Evolutionary conservation across 2,113 vertebrate species (phyloP), one percentile per base, ranked within the genome.

Genomic region (Sisor rabdophorus): DNA sequence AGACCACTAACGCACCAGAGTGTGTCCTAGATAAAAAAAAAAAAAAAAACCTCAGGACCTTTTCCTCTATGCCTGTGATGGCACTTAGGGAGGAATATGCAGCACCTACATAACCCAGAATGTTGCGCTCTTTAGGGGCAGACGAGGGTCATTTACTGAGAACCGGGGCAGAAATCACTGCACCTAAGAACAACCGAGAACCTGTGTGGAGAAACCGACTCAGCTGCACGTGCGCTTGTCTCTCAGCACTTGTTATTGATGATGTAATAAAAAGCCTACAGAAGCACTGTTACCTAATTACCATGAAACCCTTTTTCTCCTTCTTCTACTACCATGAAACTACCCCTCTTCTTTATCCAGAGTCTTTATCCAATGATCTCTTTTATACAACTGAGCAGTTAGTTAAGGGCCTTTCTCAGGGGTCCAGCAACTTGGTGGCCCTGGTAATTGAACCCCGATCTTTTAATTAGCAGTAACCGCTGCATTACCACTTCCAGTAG

Each of bases 21-120:
- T 22, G 20, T 71, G 68, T 71, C 68, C 68, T 52, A 71, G 68
- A 71, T 54, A 71, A 6, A 44, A 44, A 44, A 44, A 10, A 71
- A n/a, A 36, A 44, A 44, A 44, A 10, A 71, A 71, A 71, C 68
- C 50, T 55, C 68, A 24, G 52, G 68, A 50, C 52, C 52, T 71
- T 71, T 55, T 36, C 10, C 68, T 55, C 26, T 36, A 32, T 71
- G 68, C 68, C 32, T 28, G 68, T 71, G 68, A 71, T 54, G 68
- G 68, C 68, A 71, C 54, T 71, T 71, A 71, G 68, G 20, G 68
- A 54, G 36, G 68, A 71, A 71, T 71, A 71, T 71, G 68, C 68
- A 71, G 48, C 32, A 71, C 68, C 28, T 71, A 36, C 52, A 71
- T 71, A 71, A 71, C 68, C 68, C 68, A 55, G 52, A 55, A 71